Evolutionary conservation across 2,888 invertebrate genomes (phyloP), one percentile per base, ranked within the genome.

Genomic region (Callyntrura guangdongensis): DNA sequence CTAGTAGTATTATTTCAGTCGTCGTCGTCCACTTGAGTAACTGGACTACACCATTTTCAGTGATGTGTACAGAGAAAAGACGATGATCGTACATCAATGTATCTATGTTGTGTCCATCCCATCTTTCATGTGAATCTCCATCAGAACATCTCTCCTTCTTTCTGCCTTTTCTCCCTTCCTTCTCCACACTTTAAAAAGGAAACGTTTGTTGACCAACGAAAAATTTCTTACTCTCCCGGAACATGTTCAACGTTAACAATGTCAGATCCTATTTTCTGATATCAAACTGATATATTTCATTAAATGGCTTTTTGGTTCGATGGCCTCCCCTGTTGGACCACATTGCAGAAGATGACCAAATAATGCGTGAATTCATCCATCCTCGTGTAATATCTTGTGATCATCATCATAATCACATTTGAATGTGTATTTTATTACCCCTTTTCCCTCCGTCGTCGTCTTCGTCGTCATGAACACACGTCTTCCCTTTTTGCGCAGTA

Each of bases 251-350:
- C 85, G 79, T 61, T 84, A 79, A 64, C 84, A 84, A 79, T 89
- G 89, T 89, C 89, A 89, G 89, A 89, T 89, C 89, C 79, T 79
- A 85, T 89, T 89, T 85, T 85, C 85, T 89, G 89, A 89, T 89
- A 89, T 69, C 64, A 89, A 49, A 22, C 69, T 89, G 83, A 89
- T 89, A 89, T 72, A 89, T 89, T 84, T 89, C 84, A 84, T 84
- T 84, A 69, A 64, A 88, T 89, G 77, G 64, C 64, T 25, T 59
- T 72, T 84, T 89, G 59, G 83, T 83, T 83, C 72, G 72, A 88
- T 88, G 82, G 81, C 83, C 83, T 88, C 88, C 83, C 72, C 17
- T 45, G 59, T 72, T 61, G 86, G 61, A 61, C 64, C 47, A 49
- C 49, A 69, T 56, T 86, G 47, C 59, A 59, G 72, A 77, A 36